Conservation (phyloP, 2,888 invertebrate genomes). For the Aleiodes leptofemur region DNA sequence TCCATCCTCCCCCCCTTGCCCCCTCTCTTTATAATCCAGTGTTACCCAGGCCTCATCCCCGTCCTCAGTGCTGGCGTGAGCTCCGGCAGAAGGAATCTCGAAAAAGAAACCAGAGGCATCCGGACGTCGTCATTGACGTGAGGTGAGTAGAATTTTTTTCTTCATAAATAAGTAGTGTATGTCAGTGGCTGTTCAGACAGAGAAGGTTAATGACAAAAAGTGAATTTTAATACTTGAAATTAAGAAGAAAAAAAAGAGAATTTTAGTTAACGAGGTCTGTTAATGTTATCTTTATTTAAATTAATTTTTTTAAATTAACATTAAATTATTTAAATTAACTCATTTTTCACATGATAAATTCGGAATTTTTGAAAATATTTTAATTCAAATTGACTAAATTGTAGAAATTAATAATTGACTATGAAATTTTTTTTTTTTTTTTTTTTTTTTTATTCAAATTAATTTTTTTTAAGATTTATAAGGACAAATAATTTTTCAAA, state of each 20-base stretch:
- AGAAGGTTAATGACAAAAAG: no score
- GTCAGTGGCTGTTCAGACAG: background rate
- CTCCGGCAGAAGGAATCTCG: background rate
- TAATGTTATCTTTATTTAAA: no score
- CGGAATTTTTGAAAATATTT: no score
- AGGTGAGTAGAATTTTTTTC: slow-evolving; percentile 1
- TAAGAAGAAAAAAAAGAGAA: no score
- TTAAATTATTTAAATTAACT: no score
- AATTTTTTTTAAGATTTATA: background rate
- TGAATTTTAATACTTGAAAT: no score
- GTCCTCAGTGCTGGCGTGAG: slow-evolving; percentile 17
- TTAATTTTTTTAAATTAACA: no score
- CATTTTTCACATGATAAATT: no score
- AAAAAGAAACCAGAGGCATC: slow-evolving; percentile 13
- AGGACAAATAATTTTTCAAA: no score
- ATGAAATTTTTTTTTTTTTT: background rate
- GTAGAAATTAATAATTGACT: no score
- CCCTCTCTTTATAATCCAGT: slow-evolving; percentile 11
- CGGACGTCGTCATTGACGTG: slow-evolving; percentile 45
- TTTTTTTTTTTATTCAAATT: background rate
- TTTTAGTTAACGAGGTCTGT: no score
- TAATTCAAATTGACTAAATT: no score
- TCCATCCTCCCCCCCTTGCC: background rate
- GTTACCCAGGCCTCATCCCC: background rate
- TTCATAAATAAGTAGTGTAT: background rate